These are phyloP conservation scores for Lordiphosa stackelbergi DNA, from an alignment of 1,140 invertebrate species.

Conservation along the genomic window DNA sequence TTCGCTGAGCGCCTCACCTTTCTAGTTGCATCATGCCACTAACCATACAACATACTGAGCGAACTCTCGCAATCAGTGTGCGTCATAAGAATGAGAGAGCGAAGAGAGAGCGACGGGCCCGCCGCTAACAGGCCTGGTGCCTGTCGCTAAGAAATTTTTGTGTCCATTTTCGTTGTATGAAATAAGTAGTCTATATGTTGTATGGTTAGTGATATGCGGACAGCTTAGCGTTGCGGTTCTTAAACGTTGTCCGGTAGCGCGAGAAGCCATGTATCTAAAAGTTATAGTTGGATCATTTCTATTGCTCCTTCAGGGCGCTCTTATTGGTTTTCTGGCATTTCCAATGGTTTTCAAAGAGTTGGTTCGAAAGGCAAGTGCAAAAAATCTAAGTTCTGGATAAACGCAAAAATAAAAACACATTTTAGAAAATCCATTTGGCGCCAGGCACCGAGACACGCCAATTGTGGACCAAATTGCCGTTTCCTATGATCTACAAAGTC, in stretches of 20 bases:
- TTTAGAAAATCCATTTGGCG: constrained; percentile 79
- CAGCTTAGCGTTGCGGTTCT: background rate
- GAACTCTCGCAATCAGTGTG: too few relatives aligned
- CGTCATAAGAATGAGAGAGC: too few relatives aligned
- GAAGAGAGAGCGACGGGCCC: too few relatives aligned
- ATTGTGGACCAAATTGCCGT: constrained; percentile 83
- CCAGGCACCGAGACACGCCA: constrained; percentile 81
- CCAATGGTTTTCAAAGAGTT: constrained; percentile 27
- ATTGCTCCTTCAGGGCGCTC: constrained; percentile 24
- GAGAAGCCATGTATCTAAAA: constrained; percentile 24
- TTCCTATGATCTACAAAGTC: constrained; percentile 84
- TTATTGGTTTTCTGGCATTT: constrained; percentile 33
- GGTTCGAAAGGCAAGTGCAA: constrained; percentile 17
- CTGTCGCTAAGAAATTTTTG: too few relatives aligned
- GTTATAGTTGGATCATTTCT: constrained; percentile 33
- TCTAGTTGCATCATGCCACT: too few relatives aligned
- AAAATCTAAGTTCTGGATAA: background rate
- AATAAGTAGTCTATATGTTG: too few relatives aligned
- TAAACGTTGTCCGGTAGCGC: constrained; percentile 5
- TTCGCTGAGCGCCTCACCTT: too few relatives aligned
- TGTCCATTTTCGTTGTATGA: too few relatives aligned
- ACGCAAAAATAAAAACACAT: background rate
- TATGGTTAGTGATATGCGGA: too few relatives aligned
- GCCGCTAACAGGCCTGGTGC: too few relatives aligned
- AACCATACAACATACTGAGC: too few relatives aligned